Conservation (phyloP, 2,888 invertebrate genomes). For the Cosmia pyralina region DNA sequence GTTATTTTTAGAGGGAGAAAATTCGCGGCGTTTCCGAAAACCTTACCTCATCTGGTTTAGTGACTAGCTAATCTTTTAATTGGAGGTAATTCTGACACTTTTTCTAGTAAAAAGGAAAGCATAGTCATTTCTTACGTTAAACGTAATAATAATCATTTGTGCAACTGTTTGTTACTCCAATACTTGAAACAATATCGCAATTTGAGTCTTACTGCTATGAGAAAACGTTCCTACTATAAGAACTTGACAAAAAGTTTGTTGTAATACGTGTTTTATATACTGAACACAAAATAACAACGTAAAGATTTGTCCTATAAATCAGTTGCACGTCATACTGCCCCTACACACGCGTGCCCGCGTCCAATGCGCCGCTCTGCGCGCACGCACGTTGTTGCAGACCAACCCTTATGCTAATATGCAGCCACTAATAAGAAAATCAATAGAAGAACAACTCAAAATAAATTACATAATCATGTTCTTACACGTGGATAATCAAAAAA, state of each 20-base stretch:
- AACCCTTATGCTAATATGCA: slow-evolving; percentile 59
- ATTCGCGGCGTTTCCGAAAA: no score
- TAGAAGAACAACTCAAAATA: slow-evolving; percentile 5
- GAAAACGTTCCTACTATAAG: no score
- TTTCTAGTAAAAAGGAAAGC: no score
- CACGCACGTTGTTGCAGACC: slow-evolving; percentile 67
- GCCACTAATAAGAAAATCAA: background rate
- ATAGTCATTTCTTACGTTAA: no score
- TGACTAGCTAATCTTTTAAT: no score
- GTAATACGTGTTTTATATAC: background rate
- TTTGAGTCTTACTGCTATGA: no score
- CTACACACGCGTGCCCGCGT: slow-evolving; percentile 69
- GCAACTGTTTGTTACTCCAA: no score
- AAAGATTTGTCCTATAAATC: slow-evolving; percentile 25
- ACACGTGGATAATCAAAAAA: no score
- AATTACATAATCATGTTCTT: background rate
- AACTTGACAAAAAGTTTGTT: background rate
- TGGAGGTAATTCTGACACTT: no score
- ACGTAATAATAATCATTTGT: no score
- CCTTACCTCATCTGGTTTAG: no score
- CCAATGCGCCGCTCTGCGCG: slow-evolving; percentile 67
- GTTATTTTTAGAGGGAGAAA: background rate
- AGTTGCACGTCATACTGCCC: slow-evolving; percentile 2
- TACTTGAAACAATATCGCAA: no score
- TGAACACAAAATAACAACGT: background rate